phyloP scores from a whole-genome alignment of 2,797 vertebrate species.

The Sebastes taczanowskii region DNA sequence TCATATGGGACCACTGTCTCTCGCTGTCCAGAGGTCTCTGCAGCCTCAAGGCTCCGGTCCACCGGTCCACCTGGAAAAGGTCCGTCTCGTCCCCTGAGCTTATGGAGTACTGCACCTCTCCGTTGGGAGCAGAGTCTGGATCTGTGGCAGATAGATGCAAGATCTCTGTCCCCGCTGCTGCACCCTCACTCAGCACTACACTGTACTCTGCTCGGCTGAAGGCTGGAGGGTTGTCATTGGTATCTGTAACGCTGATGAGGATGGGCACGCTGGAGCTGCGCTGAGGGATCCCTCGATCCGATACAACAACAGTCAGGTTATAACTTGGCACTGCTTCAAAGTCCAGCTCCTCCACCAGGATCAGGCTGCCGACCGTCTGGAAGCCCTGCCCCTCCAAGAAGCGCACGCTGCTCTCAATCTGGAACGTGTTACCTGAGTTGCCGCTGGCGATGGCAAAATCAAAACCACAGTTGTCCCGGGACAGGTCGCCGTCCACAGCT shows the following conservation, averaged over 20 bases:
- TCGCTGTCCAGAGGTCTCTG: constrained; percentile 85
- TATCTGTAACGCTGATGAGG: constrained; percentile 87
- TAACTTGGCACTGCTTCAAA: constrained; percentile 89
- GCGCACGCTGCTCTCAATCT: constrained; percentile 91
- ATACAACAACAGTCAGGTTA: constrained; percentile 92
- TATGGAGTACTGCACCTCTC: constrained; percentile 88
- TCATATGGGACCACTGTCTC: constrained; percentile 79
- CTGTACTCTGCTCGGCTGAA: constrained; percentile 88
- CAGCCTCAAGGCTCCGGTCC: constrained; percentile 88
- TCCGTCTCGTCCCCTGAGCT: constrained; percentile 90
- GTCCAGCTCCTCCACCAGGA: constrained; percentile 91
- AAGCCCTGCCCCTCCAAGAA: constrained; percentile 87
- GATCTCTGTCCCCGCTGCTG: constrained; percentile 87
- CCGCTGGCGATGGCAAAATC: constrained; percentile 95
- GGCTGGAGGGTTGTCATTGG: constrained; percentile 94
- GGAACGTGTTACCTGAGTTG: constrained; percentile 91
- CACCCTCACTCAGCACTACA: constrained; percentile 85
- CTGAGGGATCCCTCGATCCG: constrained; percentile 92
- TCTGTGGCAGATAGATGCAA: constrained; percentile 91
- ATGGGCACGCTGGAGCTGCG: constrained; percentile 88
- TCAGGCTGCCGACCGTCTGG: constrained; percentile 87
- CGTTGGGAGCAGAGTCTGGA: constrained; percentile 88
- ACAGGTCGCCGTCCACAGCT: constrained; percentile 89
- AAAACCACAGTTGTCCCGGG: constrained; percentile 89
- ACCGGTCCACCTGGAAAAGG: constrained; percentile 90